Conservation (phyloP, 2,113 vertebrate genomes). For the Upupa epops region DNA sequence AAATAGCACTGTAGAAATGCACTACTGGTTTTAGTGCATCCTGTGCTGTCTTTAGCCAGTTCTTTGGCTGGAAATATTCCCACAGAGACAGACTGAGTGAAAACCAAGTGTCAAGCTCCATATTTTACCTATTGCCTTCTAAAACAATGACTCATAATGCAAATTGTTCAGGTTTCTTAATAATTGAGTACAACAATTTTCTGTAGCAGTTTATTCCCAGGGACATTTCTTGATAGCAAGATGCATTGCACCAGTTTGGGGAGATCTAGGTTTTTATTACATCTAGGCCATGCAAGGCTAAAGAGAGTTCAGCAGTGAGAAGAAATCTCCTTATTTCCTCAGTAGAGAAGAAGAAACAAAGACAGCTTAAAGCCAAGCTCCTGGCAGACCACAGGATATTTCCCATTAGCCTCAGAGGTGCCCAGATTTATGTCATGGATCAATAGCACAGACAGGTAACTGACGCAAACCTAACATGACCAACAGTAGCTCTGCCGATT, state of each 20-base stretch:
- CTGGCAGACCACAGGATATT: background rate
- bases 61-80: background rate
- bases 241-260: background rate
- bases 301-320: background rate
- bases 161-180: constrained; percentile 30
- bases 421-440: background rate
- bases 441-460: background rate
- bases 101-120: constrained; percentile 8
- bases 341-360: background rate
- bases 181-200: background rate
- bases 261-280: background rate
- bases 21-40: background rate
- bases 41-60: background rate
- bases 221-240: background rate
- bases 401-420: background rate
- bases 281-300: background rate
- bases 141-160: constrained; percentile 6
- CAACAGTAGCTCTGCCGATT: background rate
- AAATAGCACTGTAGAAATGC: background rate
- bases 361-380: background rate
- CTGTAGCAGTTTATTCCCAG: background rate
- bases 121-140: constrained; percentile 29
- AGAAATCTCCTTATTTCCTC: background rate
- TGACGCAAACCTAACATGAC: background rate
- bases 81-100: background rate